These are phyloP conservation scores for Micoletzkya japonica DNA, from an alignment of 2,888 invertebrate genomes.

Conservation along the genomic window DNA sequence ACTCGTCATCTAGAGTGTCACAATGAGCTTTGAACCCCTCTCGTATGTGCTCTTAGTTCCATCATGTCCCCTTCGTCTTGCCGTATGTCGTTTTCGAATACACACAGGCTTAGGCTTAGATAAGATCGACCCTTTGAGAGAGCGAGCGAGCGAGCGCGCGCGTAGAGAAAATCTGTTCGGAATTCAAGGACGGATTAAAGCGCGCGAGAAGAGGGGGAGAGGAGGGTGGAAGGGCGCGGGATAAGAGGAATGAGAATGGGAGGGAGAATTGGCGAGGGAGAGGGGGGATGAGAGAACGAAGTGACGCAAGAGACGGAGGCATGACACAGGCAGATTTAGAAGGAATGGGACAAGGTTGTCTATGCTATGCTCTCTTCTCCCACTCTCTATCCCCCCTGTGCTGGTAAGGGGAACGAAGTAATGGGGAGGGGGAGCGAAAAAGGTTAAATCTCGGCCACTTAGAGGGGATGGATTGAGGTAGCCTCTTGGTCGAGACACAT, in stretches of 20 bases:
- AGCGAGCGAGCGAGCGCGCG: not conserved
- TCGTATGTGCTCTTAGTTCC: not conserved
- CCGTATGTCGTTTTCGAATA: not conserved
- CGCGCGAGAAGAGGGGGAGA: not conserved
- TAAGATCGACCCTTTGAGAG: not conserved
- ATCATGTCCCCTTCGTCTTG: not conserved
- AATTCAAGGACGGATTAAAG: conserved; percentile 28
- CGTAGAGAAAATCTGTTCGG: conserved; percentile 9
- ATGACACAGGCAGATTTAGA: too few species aligned
- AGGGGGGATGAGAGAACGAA: conserved; percentile 7
- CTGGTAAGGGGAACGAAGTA: too few species aligned
- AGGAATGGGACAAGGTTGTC: too few species aligned
- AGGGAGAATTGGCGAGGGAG: not conserved
- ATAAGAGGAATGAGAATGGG: not conserved
- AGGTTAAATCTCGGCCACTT: too few species aligned
- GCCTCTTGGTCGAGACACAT: too few species aligned
- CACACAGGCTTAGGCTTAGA: not conserved
- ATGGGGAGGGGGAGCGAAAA: too few species aligned
- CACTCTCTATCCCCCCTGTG: too few species aligned
- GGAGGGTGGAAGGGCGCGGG: not conserved
- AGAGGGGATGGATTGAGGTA: too few species aligned
- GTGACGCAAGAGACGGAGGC: too few species aligned
- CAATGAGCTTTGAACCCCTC: not conserved
- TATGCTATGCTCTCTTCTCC: too few species aligned
- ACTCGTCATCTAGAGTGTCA: too few species aligned